Base-by-base conservation (phyloP, 1,140 invertebrate species). In the Cheumatopsyche charites region DNA sequence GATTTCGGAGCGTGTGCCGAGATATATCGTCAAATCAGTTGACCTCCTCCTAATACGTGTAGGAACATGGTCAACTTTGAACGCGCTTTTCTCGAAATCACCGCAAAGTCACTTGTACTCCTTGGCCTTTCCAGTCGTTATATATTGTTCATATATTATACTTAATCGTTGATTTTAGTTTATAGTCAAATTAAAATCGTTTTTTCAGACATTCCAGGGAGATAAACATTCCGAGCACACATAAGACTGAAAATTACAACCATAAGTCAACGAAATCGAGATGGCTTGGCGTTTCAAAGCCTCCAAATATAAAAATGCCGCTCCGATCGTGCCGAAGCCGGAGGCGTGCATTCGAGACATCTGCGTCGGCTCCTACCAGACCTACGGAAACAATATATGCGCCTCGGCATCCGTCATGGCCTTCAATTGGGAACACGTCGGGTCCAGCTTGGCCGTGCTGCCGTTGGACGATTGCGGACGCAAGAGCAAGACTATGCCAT, bases 231-330 rank as follows among this genome's bases (percentile, higher is more conserved):
- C 29, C 29, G 29, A 4, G 29, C 29, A 36, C 9, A 36, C 29
- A 36, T 4, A 36, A 36, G 29, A 36, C 29, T 36, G 29, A 25
- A 6, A 17, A 17, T 58, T 58, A 11, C 21, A 1, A 55, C 29
- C 17, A 45, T 15, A 62, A 36, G 9, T 36, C 29, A 36, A 3
- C 29, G 29, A 36, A 36, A 36, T 36, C 78, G 89, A 80, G 77
- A 95, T 94, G 93, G 93, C 93, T 83, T 97, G 94, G 94, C 87
- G 94, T 84, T 97, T 97, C 84, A 97, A 97, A 88, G 93, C 93
- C 80, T 97, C 95, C 67, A 97, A 98, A 81, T 98, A 95, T 82
- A 97, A 97, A 88, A 97, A 98, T 92, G 93, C 95, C 71, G 91
- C 93, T 74, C 94, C 95, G 23, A 95, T 96, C 79, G 91, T 95